Conservation (phyloP, 2,113 vertebrate species). For the Petroica traversi region DNA sequence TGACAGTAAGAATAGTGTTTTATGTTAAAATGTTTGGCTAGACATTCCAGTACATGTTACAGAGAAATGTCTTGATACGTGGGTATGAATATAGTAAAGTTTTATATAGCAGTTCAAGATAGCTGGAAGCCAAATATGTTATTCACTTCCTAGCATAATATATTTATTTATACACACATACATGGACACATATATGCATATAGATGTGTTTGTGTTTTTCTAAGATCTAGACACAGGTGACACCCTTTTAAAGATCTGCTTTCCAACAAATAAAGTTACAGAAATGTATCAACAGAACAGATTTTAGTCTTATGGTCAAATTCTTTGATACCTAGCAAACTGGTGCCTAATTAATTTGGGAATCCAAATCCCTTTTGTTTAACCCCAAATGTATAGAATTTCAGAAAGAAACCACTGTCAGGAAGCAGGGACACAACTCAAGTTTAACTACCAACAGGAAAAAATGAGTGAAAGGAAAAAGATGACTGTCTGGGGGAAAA, state of each 20-base stretch:
- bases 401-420: background rate
- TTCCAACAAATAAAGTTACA: background rate
- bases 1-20: background rate
- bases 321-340: background rate
- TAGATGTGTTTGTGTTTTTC: background rate
- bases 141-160: background rate
- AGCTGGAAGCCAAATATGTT: background rate
- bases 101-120: background rate
- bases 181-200: background rate
- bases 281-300: background rate
- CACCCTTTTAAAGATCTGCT: background rate
- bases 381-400: background rate
- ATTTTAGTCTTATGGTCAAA: background rate
- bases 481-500: fast-evolving
- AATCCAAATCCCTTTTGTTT: background rate
- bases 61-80: background rate
- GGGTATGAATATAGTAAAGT: background rate
- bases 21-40: background rate
- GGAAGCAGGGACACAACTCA: background rate
- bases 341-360: background rate
- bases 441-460: background rate
- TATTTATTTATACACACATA: background rate
- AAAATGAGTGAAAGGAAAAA: background rate
- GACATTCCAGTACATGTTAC: background rate
- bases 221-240: background rate